phyloP scores from a whole-genome alignment of 2,888 invertebrate species.

The Ichneumoninae sp. region DNA sequence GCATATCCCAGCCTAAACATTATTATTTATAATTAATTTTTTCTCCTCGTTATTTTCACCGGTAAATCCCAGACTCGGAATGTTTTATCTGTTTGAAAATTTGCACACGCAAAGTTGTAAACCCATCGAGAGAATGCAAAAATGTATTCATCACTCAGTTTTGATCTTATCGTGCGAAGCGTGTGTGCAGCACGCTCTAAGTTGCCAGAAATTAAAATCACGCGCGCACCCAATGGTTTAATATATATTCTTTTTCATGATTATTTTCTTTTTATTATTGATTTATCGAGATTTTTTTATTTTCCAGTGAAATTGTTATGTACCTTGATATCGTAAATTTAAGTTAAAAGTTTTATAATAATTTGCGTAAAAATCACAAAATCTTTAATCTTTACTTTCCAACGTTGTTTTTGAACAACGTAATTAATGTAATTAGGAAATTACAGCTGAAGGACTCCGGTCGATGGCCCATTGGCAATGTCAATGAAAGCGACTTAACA shows the following conservation, averaged over 20 bases:
- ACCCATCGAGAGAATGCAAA: not conserved
- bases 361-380: not conserved
- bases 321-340: too few relatives aligned
- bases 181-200: too few relatives aligned
- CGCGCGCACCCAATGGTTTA: too few relatives aligned
- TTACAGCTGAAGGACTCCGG: not conserved
- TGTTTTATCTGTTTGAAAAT: not conserved
- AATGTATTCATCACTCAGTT: not conserved
- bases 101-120: not conserved
- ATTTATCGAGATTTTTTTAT: too few relatives aligned
- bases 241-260: too few relatives aligned
- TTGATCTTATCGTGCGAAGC: not conserved
- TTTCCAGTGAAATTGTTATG: too few relatives aligned
- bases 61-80: not conserved
- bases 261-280: too few relatives aligned
- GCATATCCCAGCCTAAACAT: constrained; percentile 80
- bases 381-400: constrained; percentile 9
- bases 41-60: not conserved
- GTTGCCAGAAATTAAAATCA: too few relatives aligned
- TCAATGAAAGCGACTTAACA: too few relatives aligned
- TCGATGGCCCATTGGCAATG: too few relatives aligned
- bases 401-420: not conserved
- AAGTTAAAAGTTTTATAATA: not conserved
- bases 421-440: not conserved
- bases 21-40: not conserved